Percentiles rank a stretch among this genome's conserved stretches.
Evolutionary conservation across 2,113 vertebrate species (phyloP).

Genomic region (Hemichromis elongatus): DNA sequence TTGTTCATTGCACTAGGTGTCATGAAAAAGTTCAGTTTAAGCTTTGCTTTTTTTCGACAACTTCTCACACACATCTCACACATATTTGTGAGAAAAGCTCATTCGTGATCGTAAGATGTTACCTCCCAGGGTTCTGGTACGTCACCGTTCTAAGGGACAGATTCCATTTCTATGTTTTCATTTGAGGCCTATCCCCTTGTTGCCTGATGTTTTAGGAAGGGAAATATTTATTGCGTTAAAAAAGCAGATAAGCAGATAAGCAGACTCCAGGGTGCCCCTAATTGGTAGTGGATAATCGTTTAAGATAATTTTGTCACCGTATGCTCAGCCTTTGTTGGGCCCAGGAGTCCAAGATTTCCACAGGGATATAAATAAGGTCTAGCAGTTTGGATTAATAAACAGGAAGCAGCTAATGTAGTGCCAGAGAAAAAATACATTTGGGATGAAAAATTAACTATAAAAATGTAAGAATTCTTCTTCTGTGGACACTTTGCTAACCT

Average conservation of each 20-base stretch:
- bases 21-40: neutral
- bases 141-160: neutral
- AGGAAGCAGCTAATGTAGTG: neutral
- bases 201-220: constrained; percentile 13
- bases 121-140: neutral
- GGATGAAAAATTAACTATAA: neutral
- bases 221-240: constrained; percentile 36
- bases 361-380: neutral
- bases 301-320: constrained; percentile 9
- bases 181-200: neutral
- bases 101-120: neutral
- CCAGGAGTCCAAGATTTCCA: neutral
- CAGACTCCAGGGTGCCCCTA: constrained; percentile 1
- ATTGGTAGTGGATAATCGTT: constrained; percentile 35
- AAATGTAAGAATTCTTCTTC: neutral
- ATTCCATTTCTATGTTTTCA: constrained; percentile 16
- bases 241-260: neutral
- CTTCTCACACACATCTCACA: neutral
- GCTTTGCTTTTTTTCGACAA: neutral
- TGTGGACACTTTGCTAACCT: neutral
- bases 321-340: neutral
- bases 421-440: neutral
- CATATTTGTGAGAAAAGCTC: neutral
- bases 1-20: neutral
- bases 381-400: constrained; percentile 18